Percentiles rank a stretch among this genome's conserved stretches.
phyloP scores from a whole-genome alignment of 2,113 vertebrate genomes.

The Ptychochromis oligacanthus region DNA sequence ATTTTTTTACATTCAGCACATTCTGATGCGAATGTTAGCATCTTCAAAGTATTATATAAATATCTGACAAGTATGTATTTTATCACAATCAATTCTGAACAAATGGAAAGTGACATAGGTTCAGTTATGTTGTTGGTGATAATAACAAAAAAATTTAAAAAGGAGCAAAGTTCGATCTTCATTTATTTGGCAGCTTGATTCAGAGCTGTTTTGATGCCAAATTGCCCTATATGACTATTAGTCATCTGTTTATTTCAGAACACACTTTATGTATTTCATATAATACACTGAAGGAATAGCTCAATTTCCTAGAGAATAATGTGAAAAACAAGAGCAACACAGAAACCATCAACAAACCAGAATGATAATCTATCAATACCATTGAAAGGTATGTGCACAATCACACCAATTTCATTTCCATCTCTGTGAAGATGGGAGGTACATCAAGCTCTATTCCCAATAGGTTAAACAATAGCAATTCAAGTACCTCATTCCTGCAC shows the following conservation, averaged over 20 bases:
- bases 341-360: slow-evolving; percentile 56
- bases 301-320: slow-evolving; percentile 46
- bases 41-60: slow-evolving; percentile 35
- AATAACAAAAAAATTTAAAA: not conserved
- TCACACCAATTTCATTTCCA: slow-evolving; percentile 55
- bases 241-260: slow-evolving; percentile 28
- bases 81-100: slow-evolving; percentile 22
- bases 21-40: slow-evolving; percentile 45
- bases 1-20: slow-evolving; percentile 49
- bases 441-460: slow-evolving; percentile 69
- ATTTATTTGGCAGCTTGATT: slow-evolving; percentile 25
- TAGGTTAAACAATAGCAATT: slow-evolving; percentile 75
- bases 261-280: slow-evolving; percentile 5
- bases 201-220: slow-evolving; percentile 1
- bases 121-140: not conserved
- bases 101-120: slow-evolving; percentile 20
- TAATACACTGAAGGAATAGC: slow-evolving; percentile 32
- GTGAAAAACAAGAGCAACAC: slow-evolving; percentile 37
- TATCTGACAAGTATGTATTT: slow-evolving; percentile 15
- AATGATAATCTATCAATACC: slow-evolving; percentile 63
- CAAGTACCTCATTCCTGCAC: slow-evolving; percentile 63
- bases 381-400: slow-evolving; percentile 47
- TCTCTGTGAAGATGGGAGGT: slow-evolving; percentile 60
- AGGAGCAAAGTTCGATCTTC: slow-evolving; percentile 16
- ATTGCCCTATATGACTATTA: slow-evolving; percentile 15